Evolutionary conservation across 2,797 vertebrate genomes (phyloP).

Genomic region (Centropyge bicolor): DNA sequence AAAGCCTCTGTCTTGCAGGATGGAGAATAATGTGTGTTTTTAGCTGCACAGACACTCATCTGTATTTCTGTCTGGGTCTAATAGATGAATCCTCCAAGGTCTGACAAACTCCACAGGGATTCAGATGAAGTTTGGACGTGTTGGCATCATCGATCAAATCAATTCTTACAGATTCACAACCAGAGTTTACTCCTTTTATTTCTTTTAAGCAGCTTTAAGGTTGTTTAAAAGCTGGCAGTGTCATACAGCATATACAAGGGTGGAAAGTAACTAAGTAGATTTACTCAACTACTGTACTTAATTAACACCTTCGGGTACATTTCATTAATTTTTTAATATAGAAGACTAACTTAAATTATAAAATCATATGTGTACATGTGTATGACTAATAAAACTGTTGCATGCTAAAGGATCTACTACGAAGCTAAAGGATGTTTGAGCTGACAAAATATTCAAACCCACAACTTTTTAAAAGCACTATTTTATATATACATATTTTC

Average conservation of each 20-base stretch:
- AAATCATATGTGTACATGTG: too few relatives aligned
- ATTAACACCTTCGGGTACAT: not conserved
- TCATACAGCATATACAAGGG: not conserved
- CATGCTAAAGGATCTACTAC: too few relatives aligned
- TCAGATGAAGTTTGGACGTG: not conserved
- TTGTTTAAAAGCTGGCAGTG: not conserved
- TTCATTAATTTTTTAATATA: not conserved
- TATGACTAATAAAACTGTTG: too few relatives aligned
- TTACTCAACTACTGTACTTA: not conserved
- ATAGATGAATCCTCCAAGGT: conserved; percentile 5
- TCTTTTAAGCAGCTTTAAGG: not conserved
- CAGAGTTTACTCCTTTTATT: not conserved
- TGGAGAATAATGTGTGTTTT: conserved; percentile 44
- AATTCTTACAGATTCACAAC: not conserved
- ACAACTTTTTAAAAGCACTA: too few relatives aligned
- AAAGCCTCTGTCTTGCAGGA: conserved; percentile 16
- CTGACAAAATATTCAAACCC: too few relatives aligned
- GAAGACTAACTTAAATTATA: too few relatives aligned
- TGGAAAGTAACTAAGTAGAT: not conserved
- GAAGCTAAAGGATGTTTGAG: too few relatives aligned
- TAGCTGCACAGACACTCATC: conserved; percentile 26
- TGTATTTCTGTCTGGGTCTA: not conserved
- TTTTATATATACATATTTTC: too few relatives aligned
- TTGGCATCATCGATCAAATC: not conserved
- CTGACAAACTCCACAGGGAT: not conserved